phyloP scores from a whole-genome alignment of 2,888 invertebrate genomes.

The Chironomus tentans region DNA sequence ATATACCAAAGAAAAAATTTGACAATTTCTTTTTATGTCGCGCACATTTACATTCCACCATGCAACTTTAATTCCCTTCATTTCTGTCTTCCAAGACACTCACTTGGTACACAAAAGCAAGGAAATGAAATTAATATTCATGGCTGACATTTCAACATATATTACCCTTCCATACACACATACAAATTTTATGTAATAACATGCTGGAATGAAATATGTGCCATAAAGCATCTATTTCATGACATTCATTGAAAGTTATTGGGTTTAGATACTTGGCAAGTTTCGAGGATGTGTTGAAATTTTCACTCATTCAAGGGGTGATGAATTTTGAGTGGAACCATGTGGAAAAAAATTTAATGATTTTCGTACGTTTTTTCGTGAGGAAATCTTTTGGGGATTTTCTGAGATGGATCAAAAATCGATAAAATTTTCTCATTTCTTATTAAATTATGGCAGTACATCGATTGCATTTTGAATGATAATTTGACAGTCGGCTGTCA shows the following conservation, averaged over 20 bases:
- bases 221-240: background rate
- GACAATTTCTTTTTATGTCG: background rate
- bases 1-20: background rate
- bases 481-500: no score
- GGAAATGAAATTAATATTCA: constrained; percentile 16
- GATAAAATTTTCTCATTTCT: no score
- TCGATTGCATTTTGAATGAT: no score
- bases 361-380: no score
- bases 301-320: no score
- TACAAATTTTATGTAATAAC: background rate
- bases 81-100: background rate
- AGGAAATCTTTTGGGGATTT: no score
- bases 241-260: constrained; percentile 20
- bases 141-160: background rate
- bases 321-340: no score
- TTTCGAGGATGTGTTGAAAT: background rate
- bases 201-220: constrained; percentile 3
- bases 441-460: no score
- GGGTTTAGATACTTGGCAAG: background rate
- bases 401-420: no score
- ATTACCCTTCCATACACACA: background rate
- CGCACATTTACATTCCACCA: background rate
- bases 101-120: background rate
- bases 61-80: constrained; percentile 20
- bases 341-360: no score